Conservation (phyloP, 2,797 vertebrate genomes). For the Rhodeus uyekii region DNA sequence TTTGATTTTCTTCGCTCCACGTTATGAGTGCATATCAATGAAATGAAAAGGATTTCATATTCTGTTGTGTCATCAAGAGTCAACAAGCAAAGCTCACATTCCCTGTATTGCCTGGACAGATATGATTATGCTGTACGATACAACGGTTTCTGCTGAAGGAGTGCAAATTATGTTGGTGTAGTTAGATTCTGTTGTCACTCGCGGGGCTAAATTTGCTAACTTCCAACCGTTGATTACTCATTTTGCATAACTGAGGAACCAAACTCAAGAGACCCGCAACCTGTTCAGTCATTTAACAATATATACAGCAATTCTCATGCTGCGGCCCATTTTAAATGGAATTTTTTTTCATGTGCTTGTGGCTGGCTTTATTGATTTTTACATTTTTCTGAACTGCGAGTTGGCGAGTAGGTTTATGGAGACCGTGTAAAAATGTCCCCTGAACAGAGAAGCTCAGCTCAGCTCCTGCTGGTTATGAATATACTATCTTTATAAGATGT, state of each 20-base stretch:
- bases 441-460: conserved; percentile 79
- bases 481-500: conserved; percentile 88
- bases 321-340: conserved; percentile 78
- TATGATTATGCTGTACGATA: conserved; percentile 68
- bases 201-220: conserved; percentile 68
- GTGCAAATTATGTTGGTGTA: conserved; percentile 49
- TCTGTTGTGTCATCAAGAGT: conserved; percentile 71
- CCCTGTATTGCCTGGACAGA: conserved; percentile 72
- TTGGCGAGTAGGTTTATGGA: conserved; percentile 82
- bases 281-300: conserved; percentile 46
- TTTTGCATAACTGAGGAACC: conserved; percentile 7
- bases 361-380: conserved; percentile 85
- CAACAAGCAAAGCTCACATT: conserved; percentile 74
- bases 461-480: conserved; percentile 84
- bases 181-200: conserved; percentile 62
- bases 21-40: conserved; percentile 51
- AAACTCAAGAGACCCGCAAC: conserved; percentile 29
- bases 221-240: conserved; percentile 60
- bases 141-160: conserved; percentile 38
- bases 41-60: conserved; percentile 47
- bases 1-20: conserved; percentile 48
- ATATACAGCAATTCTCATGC: conserved; percentile 67
- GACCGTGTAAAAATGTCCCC: conserved; percentile 84
- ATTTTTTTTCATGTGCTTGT: conserved; percentile 81
- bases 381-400: conserved; percentile 82